Evolutionary conservation across 1,140 invertebrate genomes (phyloP).

Genomic region (Euura lappo): DNA sequence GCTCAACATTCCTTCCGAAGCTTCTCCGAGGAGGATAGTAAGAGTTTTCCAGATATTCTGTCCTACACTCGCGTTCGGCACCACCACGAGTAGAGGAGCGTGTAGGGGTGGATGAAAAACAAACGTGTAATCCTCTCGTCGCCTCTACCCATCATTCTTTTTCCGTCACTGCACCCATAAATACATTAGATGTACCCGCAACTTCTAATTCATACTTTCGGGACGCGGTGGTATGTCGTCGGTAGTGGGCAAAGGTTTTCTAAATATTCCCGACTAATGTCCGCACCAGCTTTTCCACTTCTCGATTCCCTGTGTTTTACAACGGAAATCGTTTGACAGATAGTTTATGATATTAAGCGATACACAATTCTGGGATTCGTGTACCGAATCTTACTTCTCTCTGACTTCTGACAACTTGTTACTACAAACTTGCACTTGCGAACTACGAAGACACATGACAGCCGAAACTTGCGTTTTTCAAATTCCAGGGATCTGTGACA

Average conservation of each 20-base stretch:
- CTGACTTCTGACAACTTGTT: background rate
- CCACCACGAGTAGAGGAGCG: too few species aligned
- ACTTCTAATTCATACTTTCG: too few species aligned
- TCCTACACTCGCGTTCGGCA: background rate
- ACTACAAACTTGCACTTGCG: too few species aligned
- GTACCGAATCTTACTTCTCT: background rate
- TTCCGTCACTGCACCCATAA: background rate
- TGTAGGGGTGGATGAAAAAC: constrained; percentile 33
- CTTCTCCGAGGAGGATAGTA: background rate
- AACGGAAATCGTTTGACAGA: background rate
- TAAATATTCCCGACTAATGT: too few species aligned
- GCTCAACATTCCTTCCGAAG: constrained; percentile 42
- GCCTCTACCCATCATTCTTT: constrained; percentile 19
- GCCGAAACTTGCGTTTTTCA: too few species aligned
- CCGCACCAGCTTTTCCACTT: too few species aligned
- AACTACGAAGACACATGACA: too few species aligned
- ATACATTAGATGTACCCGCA: too few species aligned
- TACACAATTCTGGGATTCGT: background rate
- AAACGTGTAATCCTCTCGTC: constrained; percentile 53
- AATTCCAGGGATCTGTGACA: too few species aligned
- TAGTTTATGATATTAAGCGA: constrained; percentile 2
- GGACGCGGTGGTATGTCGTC: too few species aligned
- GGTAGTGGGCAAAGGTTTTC: too few species aligned
- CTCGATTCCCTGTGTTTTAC: background rate
- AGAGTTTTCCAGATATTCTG: constrained; percentile 21